Evolutionary conservation across 2,888 invertebrate genomes (phyloP).

Genomic region (Ferrisia virgata): DNA sequence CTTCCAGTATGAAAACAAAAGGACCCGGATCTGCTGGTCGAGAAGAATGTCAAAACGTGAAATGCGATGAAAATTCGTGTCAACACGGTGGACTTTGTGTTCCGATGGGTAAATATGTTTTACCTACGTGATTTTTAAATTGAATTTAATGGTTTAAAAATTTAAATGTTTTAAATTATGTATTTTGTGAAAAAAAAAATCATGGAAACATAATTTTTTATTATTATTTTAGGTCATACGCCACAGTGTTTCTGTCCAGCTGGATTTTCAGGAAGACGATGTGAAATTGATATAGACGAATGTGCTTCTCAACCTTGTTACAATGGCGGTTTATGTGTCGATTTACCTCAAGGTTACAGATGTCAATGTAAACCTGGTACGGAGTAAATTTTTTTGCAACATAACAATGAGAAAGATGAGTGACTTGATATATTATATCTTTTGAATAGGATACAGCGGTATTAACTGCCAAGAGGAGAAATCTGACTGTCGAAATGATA

Average conservation of each 20-base stretch:
- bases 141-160: too few species aligned
- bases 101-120: constrained; percentile 62
- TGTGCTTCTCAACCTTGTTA: constrained; percentile 92
- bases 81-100: constrained; percentile 89
- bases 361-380: constrained; percentile 76
- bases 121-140: background rate
- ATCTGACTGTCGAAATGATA: constrained; percentile 81
- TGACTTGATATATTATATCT: background rate
- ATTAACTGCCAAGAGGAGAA: constrained; percentile 92
- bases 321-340: constrained; percentile 87
- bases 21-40: constrained; percentile 73
- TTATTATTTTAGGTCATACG: constrained; percentile 61
- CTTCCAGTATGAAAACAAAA: constrained; percentile 83
- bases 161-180: too few species aligned
- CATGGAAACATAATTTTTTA: too few species aligned
- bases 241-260: constrained; percentile 91
- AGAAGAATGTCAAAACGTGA: constrained; percentile 82
- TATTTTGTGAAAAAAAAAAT: too few species aligned
- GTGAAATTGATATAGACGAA: constrained; percentile 93
- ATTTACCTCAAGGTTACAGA: constrained; percentile 86
- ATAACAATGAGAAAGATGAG: background rate
- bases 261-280: constrained; percentile 87
- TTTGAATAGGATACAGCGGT: constrained; percentile 69
- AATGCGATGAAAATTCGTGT: constrained; percentile 82
- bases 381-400: background rate